Conservation (phyloP, 2,797 vertebrate species). For the Rachycentron canadum region DNA sequence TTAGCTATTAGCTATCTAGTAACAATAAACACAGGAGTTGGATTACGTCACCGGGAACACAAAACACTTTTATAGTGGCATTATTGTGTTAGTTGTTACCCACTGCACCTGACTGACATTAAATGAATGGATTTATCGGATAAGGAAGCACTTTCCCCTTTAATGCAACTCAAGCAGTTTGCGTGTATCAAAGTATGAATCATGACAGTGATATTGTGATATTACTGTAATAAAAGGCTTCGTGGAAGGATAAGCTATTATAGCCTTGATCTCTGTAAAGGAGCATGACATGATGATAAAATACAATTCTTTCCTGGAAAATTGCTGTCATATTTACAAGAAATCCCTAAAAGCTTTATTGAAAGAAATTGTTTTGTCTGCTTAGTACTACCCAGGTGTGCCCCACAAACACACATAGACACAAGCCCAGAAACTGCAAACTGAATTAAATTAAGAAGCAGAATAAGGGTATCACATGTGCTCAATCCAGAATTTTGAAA, state of each 20-base stretch:
- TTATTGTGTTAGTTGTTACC: conserved; percentile 6
- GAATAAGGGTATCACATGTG: not conserved
- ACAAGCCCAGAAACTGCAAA: not conserved
- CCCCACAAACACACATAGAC: not conserved
- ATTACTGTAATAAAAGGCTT: not conserved
- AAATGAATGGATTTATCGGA: conserved; percentile 20
- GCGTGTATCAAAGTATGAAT: not conserved
- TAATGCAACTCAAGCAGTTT: conserved; percentile 4
- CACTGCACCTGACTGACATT: not conserved
- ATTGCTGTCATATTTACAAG: not conserved
- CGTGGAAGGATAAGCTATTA: not conserved
- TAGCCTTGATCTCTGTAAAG: not conserved
- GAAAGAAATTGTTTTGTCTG: not conserved
- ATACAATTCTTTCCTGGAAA: conserved; percentile 15
- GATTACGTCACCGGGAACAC: not conserved
- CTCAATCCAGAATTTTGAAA: too few species aligned
- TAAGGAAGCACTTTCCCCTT: conserved; percentile 24
- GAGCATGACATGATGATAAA: not conserved
- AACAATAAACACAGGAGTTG: not conserved
- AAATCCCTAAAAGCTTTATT: not conserved
- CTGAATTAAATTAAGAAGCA: too few species aligned
- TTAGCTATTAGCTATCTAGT: not conserved
- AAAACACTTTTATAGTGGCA: not conserved
- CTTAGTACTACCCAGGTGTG: not conserved
- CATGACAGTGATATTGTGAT: conserved; percentile 12